Conservation (phyloP, 2,797 vertebrate species). For the Aselliscus stoliczkanus region DNA sequence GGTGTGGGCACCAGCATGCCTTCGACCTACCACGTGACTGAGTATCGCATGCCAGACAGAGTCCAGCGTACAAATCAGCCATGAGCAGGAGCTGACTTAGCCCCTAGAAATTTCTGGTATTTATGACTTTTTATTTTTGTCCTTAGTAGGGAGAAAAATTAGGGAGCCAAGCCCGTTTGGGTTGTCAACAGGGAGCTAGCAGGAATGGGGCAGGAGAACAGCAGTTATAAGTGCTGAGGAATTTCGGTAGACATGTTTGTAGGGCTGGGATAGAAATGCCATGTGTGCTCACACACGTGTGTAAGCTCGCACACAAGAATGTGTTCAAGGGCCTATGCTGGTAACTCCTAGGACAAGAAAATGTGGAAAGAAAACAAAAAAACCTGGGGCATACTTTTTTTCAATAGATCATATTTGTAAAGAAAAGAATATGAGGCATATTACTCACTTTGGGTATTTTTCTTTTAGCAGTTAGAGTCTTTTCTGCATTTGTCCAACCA, state of each 20-base stretch:
- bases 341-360: slow-evolving; percentile 3
- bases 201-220: neutral
- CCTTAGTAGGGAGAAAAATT: slow-evolving; percentile 48
- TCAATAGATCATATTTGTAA: slow-evolving; percentile 4
- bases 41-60: neutral
- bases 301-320: neutral
- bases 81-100: slow-evolving; percentile 40
- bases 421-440: neutral
- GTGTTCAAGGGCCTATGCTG: neutral
- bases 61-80: neutral
- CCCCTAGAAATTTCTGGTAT: slow-evolving; percentile 55
- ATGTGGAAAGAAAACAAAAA: neutral
- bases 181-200: slow-evolving; percentile 16
- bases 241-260: neutral
- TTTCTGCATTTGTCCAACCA: neutral
- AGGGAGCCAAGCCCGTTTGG: slow-evolving; percentile 33
- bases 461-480: neutral
- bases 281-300: neutral
- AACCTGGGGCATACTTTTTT: neutral
- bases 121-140: slow-evolving; percentile 67
- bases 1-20: neutral
- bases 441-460: neutral
- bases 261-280: neutral
- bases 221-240: slow-evolving; percentile 8
- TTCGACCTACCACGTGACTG: neutral